Base-by-base conservation (phyloP, 2,113 vertebrate species). In the Grus americana region DNA sequence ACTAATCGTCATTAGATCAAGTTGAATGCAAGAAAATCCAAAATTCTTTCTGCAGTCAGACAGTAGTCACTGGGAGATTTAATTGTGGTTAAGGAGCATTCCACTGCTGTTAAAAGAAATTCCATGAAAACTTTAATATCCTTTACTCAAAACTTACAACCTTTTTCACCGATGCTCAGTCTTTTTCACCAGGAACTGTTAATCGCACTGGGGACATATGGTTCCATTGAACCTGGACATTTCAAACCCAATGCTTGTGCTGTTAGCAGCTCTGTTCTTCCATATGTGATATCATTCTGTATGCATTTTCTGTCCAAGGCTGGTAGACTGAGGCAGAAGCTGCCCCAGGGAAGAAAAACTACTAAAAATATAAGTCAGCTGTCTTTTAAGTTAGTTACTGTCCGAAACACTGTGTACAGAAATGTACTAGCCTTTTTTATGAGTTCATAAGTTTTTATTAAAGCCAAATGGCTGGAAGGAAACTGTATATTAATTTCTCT, bases 401-500 rank as follows among this genome's bases (percentile, higher is more conserved):
- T 94, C 88, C 91, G 95, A 93, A 94, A 83, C 1, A 5, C 62
- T 95, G 74, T 83, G 79, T 88, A 76, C 87, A 90, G 84, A 94
- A 95, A 92, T 90, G 63, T 73, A 55, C 55, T 87, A 58, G 61
- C 62, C 81, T 95, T 74, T 94, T 93, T 80, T 89, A 90, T 89
- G 85, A 97, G 92, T 93, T 94, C 59, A 55, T 92, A 81, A 88
- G 88, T 58, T 97, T 97, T 95, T 93, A 94, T 97, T 95, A 95
- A 97, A 97, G 94, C 72, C 91, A 94, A 95, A 88, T 85, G 42
- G 70, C 95, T 96, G 54, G 76, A 89, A 95, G 95, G 80, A 94
- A 96, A 57, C 66, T 95, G 82, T 97, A 88, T 96, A 96, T 97
- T 95, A 96, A 97, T 97, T 96, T 93, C 19, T 62, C 57, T 89